A percentile compares a stretch with the other conserved stretches of the same genome.
phyloP scores from a whole-genome alignment of 2,113 vertebrate genomes.

The Abramis brama region DNA sequence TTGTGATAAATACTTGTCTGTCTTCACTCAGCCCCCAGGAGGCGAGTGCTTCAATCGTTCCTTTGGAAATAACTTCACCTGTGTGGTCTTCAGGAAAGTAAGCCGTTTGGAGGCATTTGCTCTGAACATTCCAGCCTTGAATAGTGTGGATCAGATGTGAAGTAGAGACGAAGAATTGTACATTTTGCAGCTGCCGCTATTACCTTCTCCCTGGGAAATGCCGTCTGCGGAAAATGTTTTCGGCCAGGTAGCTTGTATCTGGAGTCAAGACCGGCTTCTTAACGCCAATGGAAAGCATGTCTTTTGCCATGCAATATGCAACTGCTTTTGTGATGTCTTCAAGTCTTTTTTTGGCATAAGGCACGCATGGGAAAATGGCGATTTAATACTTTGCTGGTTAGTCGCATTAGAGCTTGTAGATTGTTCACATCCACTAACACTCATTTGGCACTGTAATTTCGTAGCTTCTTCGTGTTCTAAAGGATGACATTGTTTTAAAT shows the following conservation, averaged over 20 bases:
- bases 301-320: slow-evolving; percentile 14
- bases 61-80: neutral
- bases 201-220: neutral
- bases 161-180: neutral
- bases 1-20: too few relatives aligned
- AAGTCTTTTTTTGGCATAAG: too few relatives aligned
- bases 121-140: too few relatives aligned
- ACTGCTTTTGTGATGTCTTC: neutral
- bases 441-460: neutral
- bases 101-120: too few relatives aligned
- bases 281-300: slow-evolving; percentile 5
- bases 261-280: neutral
- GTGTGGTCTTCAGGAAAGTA: too few relatives aligned
- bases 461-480: neutral
- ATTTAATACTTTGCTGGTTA: neutral
- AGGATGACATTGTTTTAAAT: neutral
- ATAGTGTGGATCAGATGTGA: neutral
- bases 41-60: neutral
- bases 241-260: neutral
- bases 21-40: neutral
- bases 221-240: neutral
- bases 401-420: neutral
- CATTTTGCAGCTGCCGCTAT: neutral
- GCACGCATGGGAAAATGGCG: too few relatives aligned
- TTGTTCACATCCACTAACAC: neutral